phyloP scores from a whole-genome alignment of 2,113 vertebrate genomes.

The Melanocharis versteri region DNA sequence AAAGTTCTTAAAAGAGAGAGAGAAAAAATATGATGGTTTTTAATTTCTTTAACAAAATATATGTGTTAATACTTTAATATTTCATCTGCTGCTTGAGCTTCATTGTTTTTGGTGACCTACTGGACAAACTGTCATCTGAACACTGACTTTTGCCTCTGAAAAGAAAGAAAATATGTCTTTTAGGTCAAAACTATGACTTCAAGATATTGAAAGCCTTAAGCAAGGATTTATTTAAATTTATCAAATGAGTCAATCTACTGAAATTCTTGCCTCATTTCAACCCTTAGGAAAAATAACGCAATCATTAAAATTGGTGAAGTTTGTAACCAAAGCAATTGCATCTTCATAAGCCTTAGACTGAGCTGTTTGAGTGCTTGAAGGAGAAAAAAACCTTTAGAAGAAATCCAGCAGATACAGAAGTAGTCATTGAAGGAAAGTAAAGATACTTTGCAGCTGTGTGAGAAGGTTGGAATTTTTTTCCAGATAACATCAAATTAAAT shows the following conservation, averaged over 20 bases:
- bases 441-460: background rate
- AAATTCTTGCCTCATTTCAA: background rate
- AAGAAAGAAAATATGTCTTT: background rate
- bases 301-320: background rate
- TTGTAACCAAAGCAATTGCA: constrained; percentile 7
- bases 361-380: background rate
- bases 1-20: background rate
- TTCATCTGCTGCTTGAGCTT: background rate
- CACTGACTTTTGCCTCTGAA: background rate
- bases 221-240: background rate
- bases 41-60: background rate
- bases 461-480: background rate
- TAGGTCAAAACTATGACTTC: background rate
- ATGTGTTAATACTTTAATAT: background rate
- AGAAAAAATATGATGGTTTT: background rate
- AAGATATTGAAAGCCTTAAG: background rate
- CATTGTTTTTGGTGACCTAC: background rate
- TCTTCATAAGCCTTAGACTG: background rate
- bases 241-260: background rate
- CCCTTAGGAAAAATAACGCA: background rate
- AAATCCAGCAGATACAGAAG: background rate
- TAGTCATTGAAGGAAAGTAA: background rate
- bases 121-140: background rate
- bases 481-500: background rate
- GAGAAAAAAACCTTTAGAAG: background rate